Conservation (phyloP, 2,888 invertebrate genomes). For the Erebia aethiops region DNA sequence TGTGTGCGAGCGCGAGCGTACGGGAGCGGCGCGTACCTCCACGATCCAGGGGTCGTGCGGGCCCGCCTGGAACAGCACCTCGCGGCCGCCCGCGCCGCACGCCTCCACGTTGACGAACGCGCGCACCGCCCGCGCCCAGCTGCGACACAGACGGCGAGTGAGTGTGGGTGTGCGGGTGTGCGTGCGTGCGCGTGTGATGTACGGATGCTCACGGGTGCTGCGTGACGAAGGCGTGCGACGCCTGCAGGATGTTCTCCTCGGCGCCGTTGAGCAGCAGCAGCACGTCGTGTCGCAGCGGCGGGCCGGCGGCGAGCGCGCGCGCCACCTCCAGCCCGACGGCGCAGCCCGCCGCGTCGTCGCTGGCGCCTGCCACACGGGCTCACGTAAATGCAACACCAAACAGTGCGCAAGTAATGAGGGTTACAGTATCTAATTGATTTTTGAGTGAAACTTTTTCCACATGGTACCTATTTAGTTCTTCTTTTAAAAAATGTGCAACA, state of each 20-base stretch:
- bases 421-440: too few species aligned
- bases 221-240: constrained; percentile 95
- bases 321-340: constrained; percentile 93
- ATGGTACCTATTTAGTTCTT: too few species aligned
- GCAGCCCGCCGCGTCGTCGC: constrained; percentile 95
- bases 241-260: constrained; percentile 94
- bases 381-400: too few species aligned
- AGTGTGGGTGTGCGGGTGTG: background rate
- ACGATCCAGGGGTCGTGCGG: constrained; percentile 88
- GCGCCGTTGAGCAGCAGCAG: constrained; percentile 95
- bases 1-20: too few species aligned
- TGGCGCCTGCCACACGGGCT: constrained; percentile 87
- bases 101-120: constrained; percentile 95
- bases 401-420: too few species aligned
- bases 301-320: constrained; percentile 85
- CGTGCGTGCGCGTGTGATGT: too few species aligned
- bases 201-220: constrained; percentile 86
- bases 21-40: constrained; percentile 73
- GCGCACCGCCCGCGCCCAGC: constrained; percentile 87
- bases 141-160: background rate
- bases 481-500: too few species aligned
- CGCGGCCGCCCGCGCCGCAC: constrained; percentile 94
- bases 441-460: too few species aligned
- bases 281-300: constrained; percentile 87
- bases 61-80: constrained; percentile 93